Percentiles rank a stretch among this genome's conserved stretches.
Conservation (phyloP, 1,140 invertebrate species). For the Magallana gigas region DNA sequence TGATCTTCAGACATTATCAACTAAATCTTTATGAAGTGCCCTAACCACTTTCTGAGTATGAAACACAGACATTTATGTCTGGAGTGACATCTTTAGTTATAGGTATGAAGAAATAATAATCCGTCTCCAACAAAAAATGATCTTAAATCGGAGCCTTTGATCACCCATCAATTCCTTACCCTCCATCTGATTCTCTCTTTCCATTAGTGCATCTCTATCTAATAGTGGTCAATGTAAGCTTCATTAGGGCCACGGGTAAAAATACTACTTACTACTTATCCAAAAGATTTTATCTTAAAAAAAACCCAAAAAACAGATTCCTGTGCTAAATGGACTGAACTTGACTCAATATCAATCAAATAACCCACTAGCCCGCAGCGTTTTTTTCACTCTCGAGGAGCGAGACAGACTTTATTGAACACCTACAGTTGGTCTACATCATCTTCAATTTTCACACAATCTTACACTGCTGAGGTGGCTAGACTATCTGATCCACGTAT, state of each 20-base stretch:
- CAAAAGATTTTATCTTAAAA: neutral
- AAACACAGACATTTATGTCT: too few species aligned
- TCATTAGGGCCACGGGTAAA: neutral
- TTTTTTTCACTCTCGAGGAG: neutral
- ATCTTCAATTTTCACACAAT: constrained; percentile 15
- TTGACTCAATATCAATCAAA: neutral
- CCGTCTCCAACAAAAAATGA: too few species aligned
- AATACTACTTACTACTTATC: neutral
- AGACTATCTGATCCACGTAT: neutral
- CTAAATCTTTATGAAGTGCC: too few species aligned
- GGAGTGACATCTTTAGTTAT: too few species aligned
- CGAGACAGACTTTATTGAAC: neutral
- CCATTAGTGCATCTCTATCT: neutral
- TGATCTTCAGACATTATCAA: too few species aligned
- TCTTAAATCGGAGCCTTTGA: too few species aligned
- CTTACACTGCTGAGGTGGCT: neutral
- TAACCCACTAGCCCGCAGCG: neutral
- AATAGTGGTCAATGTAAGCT: neutral
- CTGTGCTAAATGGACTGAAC: constrained; percentile 22
- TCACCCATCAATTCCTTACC: too few species aligned
- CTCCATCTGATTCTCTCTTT: neutral
- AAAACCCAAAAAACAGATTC: neutral
- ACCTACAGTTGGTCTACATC: neutral
- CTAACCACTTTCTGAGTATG: too few species aligned
- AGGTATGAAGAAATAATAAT: too few species aligned